A percentile compares a stretch with the other conserved stretches of the same genome.
Conservation (phyloP, 2,797 vertebrate species). For the Kryptopterus vitreolus region DNA sequence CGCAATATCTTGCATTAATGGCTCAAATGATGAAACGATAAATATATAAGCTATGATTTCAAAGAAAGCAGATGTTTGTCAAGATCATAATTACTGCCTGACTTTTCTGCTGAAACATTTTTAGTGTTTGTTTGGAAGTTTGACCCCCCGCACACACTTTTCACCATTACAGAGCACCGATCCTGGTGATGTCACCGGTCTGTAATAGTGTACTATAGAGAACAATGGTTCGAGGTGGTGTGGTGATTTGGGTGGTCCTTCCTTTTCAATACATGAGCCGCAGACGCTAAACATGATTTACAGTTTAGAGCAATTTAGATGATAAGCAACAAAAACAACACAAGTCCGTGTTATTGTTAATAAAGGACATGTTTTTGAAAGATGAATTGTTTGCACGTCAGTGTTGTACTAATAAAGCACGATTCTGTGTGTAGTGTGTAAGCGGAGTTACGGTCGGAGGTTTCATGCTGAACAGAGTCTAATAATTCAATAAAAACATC, state of each 20-base stretch:
- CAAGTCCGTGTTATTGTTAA: not conserved
- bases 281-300: not conserved
- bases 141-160: too few species aligned
- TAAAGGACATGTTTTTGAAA: not conserved
- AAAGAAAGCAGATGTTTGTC: not conserved
- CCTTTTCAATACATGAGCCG: not conserved
- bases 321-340: not conserved
- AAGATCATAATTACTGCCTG: not conserved
- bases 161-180: too few species aligned
- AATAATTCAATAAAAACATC: not conserved
- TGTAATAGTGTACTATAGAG: not conserved
- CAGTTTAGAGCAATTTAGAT: not conserved
- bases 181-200: not conserved
- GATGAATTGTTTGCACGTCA: not conserved
- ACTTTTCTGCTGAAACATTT: not conserved
- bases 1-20: not conserved
- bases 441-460: not conserved
- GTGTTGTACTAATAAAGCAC: too few species aligned
- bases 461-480: not conserved
- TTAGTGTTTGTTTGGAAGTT: too few species aligned
- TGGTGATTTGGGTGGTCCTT: not conserved
- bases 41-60: not conserved
- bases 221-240: not conserved
- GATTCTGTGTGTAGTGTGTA: not conserved
- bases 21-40: not conserved